Base-by-base conservation (phyloP, 2,888 invertebrate genomes). In the Cecidostiba fungosa region DNA sequence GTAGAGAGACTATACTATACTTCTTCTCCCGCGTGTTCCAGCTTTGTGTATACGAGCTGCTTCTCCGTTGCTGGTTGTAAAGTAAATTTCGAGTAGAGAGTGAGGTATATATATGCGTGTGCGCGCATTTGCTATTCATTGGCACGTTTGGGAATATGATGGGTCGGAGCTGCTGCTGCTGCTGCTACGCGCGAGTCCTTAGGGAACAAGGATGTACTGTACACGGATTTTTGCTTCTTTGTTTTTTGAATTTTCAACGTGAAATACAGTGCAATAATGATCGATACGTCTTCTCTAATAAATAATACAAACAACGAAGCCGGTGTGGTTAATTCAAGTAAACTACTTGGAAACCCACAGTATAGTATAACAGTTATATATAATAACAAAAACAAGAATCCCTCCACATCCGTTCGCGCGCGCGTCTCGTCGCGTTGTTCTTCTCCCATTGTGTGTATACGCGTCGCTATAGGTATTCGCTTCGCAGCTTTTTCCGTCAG, bases 71-170 rank as follows among this genome's bases (percentile, higher is more conserved):
- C 39, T 29, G 29, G 54, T 8, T 54, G 77, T 66, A 74, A 78
- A 85, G 85, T 82, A 78, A 85, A 82, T 82, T 82, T 69, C n/a
- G 39, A 12, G 50, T 16, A 26, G 66, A 36, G 47, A 76, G n/a
- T 66, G 69, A 50, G 76, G n/a, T 16, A n/a, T 5, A 29, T 12
- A 77, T n/a, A 16, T 26, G 1, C 10, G 23, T 16, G 73, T 2
- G 29, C 62, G 36, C 36, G 77, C 32, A 62, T 85, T 82, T 76
- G 54, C 78, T 79, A 85, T 83, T 83, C 86, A 86, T 83, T 80
- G 86, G 80, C 83, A 72, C 83, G 77, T 62, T 77, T 80, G 80
- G 83, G 80, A 83, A 77, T 80, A 79, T 47, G 54, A 29, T 6
- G 54, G n/a, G 43, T 23, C 3, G 14, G 59, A 39, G 54, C 26